These are phyloP conservation scores for Stegastes partitus DNA, from an alignment of 2,113 vertebrate species.

Conservation along the genomic window DNA sequence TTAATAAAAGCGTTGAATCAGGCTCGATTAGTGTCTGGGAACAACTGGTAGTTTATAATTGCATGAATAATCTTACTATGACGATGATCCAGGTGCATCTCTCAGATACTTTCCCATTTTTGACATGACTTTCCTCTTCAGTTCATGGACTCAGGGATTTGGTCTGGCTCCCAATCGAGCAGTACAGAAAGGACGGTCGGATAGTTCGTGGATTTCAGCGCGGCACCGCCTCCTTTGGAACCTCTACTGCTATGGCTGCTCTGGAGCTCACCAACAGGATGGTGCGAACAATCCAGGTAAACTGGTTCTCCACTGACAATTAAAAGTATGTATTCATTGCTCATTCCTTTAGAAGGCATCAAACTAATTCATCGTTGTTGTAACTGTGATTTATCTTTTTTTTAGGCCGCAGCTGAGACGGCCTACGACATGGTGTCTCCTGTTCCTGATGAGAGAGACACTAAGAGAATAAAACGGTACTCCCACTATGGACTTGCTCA, in stretches of 20 bases:
- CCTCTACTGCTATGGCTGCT: conserved; percentile 98
- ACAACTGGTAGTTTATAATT: too few species aligned
- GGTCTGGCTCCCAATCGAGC: conserved; percentile 98
- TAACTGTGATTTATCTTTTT: background rate
- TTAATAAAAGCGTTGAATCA: too few species aligned
- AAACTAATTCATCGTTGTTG: background rate
- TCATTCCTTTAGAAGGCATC: background rate
- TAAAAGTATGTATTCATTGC: background rate
- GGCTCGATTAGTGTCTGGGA: too few species aligned
- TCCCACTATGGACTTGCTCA: conserved; percentile 92
- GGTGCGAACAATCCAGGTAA: conserved; percentile 97
- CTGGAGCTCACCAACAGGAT: conserved; percentile 97
- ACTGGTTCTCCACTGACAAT: background rate
- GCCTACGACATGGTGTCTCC: conserved; percentile 99
- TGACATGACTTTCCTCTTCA: conserved; percentile 72
- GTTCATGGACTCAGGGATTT: conserved; percentile 96
- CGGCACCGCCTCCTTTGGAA: conserved; percentile 97
- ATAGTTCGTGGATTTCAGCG: conserved; percentile 96
- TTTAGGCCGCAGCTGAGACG: conserved; percentile 95
- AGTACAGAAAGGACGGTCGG: conserved; percentile 96
- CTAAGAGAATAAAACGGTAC: conserved; percentile 89
- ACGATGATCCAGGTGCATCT: background rate
- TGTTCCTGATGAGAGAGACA: conserved; percentile 89
- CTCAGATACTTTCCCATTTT: background rate
- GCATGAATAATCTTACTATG: background rate